phyloP scores from a whole-genome alignment of 1,140 invertebrate genomes.

The Pachypeltis micranthus region DNA sequence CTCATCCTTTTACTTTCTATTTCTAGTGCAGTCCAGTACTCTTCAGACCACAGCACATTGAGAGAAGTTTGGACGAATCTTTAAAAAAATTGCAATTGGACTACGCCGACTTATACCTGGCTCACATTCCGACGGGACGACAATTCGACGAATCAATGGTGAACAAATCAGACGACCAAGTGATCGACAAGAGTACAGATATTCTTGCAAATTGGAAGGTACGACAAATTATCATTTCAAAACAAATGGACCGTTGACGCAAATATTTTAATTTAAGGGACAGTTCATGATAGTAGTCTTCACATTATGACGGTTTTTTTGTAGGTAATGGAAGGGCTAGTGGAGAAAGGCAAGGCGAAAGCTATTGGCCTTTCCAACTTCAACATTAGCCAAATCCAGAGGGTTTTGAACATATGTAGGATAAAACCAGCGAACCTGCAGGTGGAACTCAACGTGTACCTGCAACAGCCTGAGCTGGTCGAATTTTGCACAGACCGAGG shows the following conservation, averaged over 20 bases:
- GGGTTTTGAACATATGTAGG: slow-evolving; percentile 24
- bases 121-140: slow-evolving; percentile 68
- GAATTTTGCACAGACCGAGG: slow-evolving; percentile 41
- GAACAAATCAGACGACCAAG: slow-evolving; percentile 28
- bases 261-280: too few relatives aligned
- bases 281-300: too few relatives aligned
- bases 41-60: too few relatives aligned
- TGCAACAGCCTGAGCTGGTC: slow-evolving; percentile 46
- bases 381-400: slow-evolving; percentile 29
- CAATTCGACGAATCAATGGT: slow-evolving; percentile 36
- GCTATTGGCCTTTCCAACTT: slow-evolving; percentile 35
- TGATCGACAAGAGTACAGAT: slow-evolving; percentile 25
- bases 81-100: slow-evolving; percentile 55
- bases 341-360: slow-evolving; percentile 39
- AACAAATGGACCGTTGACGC: too few relatives aligned
- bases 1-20: too few relatives aligned
- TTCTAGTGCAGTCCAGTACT: too few relatives aligned
- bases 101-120: slow-evolving; percentile 74
- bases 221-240: too few relatives aligned
- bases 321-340: slow-evolving; percentile 44
- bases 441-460: slow-evolving; percentile 47
- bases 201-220: slow-evolving; percentile 26
- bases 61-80: slow-evolving; percentile 56
- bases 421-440: slow-evolving; percentile 30
- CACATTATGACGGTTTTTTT: too few relatives aligned